Conservation (phyloP, 2,888 invertebrate species). For the Drosophila conformis region DNA sequence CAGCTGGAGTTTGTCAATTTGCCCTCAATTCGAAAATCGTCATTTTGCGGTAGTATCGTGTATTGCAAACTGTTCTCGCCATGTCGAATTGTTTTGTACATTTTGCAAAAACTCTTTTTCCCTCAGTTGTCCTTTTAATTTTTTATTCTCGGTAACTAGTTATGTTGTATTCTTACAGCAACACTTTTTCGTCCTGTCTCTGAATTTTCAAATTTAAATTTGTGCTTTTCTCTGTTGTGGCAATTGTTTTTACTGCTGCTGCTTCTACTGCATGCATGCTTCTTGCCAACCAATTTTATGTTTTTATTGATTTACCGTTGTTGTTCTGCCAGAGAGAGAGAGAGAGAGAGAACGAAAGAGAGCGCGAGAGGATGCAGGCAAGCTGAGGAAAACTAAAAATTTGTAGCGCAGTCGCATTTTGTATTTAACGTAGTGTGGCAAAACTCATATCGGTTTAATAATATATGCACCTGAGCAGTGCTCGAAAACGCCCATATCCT, state of each 20-base stretch:
- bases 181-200: constrained; percentile 20
- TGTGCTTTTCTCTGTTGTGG: constrained; percentile 32
- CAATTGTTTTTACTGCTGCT: constrained; percentile 46
- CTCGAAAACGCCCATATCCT: not conserved
- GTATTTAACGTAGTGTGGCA: constrained; percentile 16
- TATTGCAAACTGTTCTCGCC: constrained; percentile 91
- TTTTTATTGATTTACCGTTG: constrained; percentile 75
- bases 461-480: constrained; percentile 10
- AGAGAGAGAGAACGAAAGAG: constrained; percentile 19
- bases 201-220: constrained; percentile 17
- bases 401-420: constrained; percentile 50
- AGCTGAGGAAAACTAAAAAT: constrained; percentile 19
- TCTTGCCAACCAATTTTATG: constrained; percentile 73
- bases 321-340: constrained; percentile 50
- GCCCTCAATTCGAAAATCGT: constrained; percentile 88
- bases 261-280: constrained; percentile 58
- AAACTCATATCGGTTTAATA: constrained; percentile 20
- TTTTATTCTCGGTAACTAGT: constrained; percentile 17
- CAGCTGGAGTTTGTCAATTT: constrained; percentile 86
- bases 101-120: constrained; percentile 70
- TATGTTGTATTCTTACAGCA: constrained; percentile 8
- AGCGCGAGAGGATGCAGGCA: constrained; percentile 26
- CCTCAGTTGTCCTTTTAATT: not conserved
- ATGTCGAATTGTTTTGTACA: constrained; percentile 91
- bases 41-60: constrained; percentile 90